phyloP scores from a whole-genome alignment of 1,140 invertebrate genomes.

The Orussus abietinus region DNA sequence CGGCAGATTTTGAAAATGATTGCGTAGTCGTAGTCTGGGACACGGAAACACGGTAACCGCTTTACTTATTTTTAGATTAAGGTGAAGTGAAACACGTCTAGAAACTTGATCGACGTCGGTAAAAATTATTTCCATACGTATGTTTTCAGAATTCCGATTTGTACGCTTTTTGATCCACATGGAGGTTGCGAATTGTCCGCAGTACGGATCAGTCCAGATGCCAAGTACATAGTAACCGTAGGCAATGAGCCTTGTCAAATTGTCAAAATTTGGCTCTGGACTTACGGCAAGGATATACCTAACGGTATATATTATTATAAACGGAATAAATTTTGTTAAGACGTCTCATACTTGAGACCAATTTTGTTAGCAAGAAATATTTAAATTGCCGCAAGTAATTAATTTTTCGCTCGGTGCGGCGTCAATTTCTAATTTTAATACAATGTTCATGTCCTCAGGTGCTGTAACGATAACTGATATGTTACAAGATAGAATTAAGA shows the following conservation, averaged over 20 bases:
- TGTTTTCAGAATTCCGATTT: conserved; percentile 48
- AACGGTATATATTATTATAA: conserved; percentile 44
- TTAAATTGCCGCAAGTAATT: background rate
- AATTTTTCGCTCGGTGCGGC: background rate
- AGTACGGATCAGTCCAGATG: conserved; percentile 54
- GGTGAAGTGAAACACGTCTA: conserved; percentile 8
- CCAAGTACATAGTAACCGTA: conserved; percentile 56
- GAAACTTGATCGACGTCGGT: background rate
- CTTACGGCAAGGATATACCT: conserved; percentile 47
- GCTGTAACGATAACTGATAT: conserved; percentile 16
- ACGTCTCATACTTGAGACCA: background rate
- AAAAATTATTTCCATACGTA: too few species aligned
- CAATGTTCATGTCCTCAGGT: conserved; percentile 16
- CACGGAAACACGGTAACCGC: conserved; percentile 35
- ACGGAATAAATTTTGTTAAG: background rate
- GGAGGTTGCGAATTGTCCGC: conserved; percentile 36
- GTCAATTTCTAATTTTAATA: conserved; percentile 5
- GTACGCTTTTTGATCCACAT: conserved; percentile 53
- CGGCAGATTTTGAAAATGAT: conserved; percentile 54
- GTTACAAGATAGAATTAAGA: conserved; percentile 19
- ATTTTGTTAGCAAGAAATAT: background rate
- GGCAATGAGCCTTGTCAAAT: conserved; percentile 44
- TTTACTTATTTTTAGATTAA: conserved; percentile 7
- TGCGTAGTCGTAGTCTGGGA: conserved; percentile 58
- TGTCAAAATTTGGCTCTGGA: conserved; percentile 59